Base-by-base conservation (phyloP, 2,113 vertebrate genomes). In the Tupaia tana region DNA sequence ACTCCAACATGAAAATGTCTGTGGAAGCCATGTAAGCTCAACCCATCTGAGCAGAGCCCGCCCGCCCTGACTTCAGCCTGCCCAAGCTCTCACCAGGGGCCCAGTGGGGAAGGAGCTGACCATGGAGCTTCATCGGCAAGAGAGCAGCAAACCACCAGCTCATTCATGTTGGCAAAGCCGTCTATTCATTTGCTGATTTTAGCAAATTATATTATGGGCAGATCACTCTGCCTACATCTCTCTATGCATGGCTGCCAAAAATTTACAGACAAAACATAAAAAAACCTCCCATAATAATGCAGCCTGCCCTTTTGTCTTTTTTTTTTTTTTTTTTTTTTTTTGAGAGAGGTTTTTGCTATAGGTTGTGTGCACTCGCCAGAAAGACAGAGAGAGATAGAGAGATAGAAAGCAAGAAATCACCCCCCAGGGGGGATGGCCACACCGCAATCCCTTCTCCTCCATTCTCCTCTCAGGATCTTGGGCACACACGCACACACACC, bases 11-110 rank as follows among this genome's bases (percentile, higher is more conserved):
- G 52, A 88, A 94, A 90, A 66, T 5, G 34, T 18, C 70, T 16
- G 1, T 27, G 29, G 56, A 24, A 14, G 58, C 29, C 43, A 34
- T 12, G 2, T 18, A 16, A 7, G 14, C 64, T 70, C 25, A 18
- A 0, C 7, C 14, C 20, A 18, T 31, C 22, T 74, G 61, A 66
- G 63, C 14, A 75, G 27, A 0, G 4, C 6, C 0, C 15, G 73
- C 10, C 24, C 69, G 22, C 74, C 24, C 79, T 66, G 31, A 34
- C 24, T 19, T 73, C 11, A 6, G 9, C n/a, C 16, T 34, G n/a
- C 24, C 73, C 18, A 59, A 27, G 25, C 22, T 54, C 22, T 54
- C 52, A 19, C 54, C 58, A 89, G 34, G 73, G 87, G 27, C 22
- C 15, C 61, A 64, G 59, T 0, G 29, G 29, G 15, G 54, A n/a